Conservation (phyloP, 1,140 invertebrate genomes). For the Brachionus paranguensis region DNA sequence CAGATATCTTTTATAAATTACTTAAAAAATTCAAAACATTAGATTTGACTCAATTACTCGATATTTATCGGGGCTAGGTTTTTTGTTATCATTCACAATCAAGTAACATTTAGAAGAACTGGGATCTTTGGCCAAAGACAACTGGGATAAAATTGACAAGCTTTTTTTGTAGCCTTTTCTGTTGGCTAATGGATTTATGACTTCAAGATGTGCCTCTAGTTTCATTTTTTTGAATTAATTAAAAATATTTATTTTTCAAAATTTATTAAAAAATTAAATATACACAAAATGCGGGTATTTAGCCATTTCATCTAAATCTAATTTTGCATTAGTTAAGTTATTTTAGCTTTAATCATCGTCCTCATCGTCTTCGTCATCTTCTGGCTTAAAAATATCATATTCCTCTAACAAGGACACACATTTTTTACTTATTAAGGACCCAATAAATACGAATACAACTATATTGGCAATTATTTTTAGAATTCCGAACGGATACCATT, state of each 20-base stretch:
- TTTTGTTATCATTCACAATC: constrained; percentile 12
- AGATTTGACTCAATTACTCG: neutral
- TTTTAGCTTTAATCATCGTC: constrained; percentile 4
- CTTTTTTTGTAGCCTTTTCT: constrained; percentile 12
- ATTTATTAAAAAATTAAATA: neutral
- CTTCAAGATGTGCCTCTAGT: constrained; percentile 21
- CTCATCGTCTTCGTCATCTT: constrained; percentile 35
- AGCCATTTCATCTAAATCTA: neutral
- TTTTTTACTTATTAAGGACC: constrained; percentile 5
- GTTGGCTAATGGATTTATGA: constrained; percentile 11
- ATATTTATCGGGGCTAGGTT: constrained; percentile 18
- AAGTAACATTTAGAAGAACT: constrained; percentile 7
- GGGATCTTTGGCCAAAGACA: constrained; percentile 3
- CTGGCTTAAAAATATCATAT: constrained; percentile 38
- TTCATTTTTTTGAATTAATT: constrained; percentile 25
- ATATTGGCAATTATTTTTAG: neutral
- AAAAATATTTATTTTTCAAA: neutral
- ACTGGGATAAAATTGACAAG: neutral
- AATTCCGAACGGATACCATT: constrained; percentile 12
- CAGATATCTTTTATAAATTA: neutral
- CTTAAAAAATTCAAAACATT: too few relatives aligned
- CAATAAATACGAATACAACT: neutral
- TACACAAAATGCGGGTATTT: neutral
- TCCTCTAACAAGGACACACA: neutral
- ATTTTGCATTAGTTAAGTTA: constrained; percentile 20